Base-by-base conservation (phyloP, 2,888 invertebrate species). In the Cacoxenus indagator region DNA sequence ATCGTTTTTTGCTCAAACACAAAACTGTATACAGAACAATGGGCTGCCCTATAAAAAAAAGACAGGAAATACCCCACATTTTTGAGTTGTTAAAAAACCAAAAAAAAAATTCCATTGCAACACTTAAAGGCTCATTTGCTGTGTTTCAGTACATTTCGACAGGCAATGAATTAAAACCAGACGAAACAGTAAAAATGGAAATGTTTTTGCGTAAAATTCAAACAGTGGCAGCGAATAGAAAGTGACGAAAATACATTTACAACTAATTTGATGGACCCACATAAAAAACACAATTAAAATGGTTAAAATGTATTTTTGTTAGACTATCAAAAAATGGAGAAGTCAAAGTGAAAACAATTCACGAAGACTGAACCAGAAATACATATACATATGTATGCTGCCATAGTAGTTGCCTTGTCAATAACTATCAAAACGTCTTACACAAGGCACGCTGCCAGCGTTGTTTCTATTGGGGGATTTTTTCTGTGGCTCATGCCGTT, bases 271-370 rank as follows among this genome's bases (percentile, higher is more conserved):
- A 37, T 2, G 5, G 9, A 37, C 14, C 73, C 72, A 78, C 76
- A 71, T 66, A 73, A 81, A 68, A 73, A 43, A 43, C 24, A 4
- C 70, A 80, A 80, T 83, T 75, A 74, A 81, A 78, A 67, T 26
- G 45, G 67, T 73, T 73, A 74, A 70, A 73, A 74, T 74, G 75
- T 69, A 67, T 75, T 75, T 78, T 76, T 73, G 79, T 78, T 74
- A 72, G 70, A 66, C 68, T 57, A 70, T 74, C 64, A 69, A 75
- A 62, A 59, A 51, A n/a, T 22, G 37, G 37, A 37, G 14, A 14
- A 37, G 17, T n/a, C 48, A 48, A 37, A 5, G 37, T 5, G 6
- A 37, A 37, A 14, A n/a, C 19, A 48, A 48, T 48, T 37, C 5
- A 11, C 48, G 17, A 48, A 48, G 17, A 48, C 11, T 17, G 6